Conservation (phyloP, 2,797 vertebrate genomes). For the Coregonus ussuriensis region DNA sequence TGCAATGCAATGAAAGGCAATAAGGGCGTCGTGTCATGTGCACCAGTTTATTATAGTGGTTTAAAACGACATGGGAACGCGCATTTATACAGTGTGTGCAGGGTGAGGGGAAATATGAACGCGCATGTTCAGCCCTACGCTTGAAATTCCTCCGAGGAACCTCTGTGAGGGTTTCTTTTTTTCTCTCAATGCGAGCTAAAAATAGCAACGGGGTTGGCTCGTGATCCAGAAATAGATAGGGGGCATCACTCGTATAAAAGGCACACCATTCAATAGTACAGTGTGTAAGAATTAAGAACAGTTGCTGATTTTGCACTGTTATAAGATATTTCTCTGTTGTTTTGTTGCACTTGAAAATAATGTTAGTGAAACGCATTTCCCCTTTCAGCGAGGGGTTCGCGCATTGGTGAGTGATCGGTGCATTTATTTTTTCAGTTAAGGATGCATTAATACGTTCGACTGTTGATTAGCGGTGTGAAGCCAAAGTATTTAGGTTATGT, state of each 20-base stretch:
- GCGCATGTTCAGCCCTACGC: constrained; percentile 83
- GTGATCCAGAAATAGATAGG: constrained; percentile 99
- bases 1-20: background rate
- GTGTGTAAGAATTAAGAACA: constrained; percentile 61
- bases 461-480: background rate
- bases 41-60: background rate
- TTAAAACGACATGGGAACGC: constrained; percentile 2
- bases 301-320: constrained; percentile 14
- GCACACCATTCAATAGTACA: constrained; percentile 85
- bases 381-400: background rate
- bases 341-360: background rate
- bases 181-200: constrained; percentile 91
- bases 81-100: constrained; percentile 15
- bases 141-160: constrained; percentile 92
- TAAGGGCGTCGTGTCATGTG: background rate
- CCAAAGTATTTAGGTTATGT: background rate
- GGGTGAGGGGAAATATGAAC: constrained; percentile 65
- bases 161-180: constrained; percentile 91
- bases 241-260: constrained; percentile 97
- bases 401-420: constrained; percentile 3
- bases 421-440: background rate
- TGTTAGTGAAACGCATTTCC: background rate
- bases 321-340: constrained; percentile 21
- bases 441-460: background rate
- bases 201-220: constrained; percentile 98